Base-by-base conservation (phyloP, 37 sponge, comb jelly and placozoan genomes). In the Corticium candelabrum region DNA sequence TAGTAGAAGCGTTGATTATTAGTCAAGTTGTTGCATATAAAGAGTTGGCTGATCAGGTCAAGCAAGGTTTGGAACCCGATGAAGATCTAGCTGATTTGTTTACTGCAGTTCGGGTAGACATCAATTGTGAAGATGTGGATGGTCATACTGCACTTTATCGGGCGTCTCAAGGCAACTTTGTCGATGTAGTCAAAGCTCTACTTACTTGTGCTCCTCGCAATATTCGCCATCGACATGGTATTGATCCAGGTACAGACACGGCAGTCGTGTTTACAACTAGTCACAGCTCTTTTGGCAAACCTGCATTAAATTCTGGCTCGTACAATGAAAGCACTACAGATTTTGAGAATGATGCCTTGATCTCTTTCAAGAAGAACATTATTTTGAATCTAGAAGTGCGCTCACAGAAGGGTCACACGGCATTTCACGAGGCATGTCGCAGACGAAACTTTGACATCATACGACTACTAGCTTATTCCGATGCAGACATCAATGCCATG, bases 401-500 rank as follows among this genome's bases (percentile, higher is more conserved):
- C 56, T 82, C 84, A 15, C 39, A 68, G 36, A 74, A 68, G 31
- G 90, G 90, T 0, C 74, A 41, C 34, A 87, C 85, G 21, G 83
- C 90, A 2, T 89, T 93, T 43, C 93, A 93, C 75, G 82, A 82
- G 29, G 93, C 93, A 1, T 76, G 85, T 4, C 68, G 40, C 31
- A 2, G n/a, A 27, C 57, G 74, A 21, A 40, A 80, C 75, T 81
- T 81, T 40, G 78, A 81, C 15, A 70, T 82, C 32, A 84, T 86
- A 81, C 78, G 84, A 56, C 56, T 74, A 30, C 83, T 93, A 31
- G 81, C 86, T 0, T 50, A 71, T 15, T 84, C 85, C 33, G 93
- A 89, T 3, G 93, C 89, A 31, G 87, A 93, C 40, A 82, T 93
- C 77, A 93, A 93, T 72, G 83, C 87, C 5, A 50, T 57, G 57